Conservation (phyloP, 2,113 vertebrate genomes). For the Oenanthe oenanthe region DNA sequence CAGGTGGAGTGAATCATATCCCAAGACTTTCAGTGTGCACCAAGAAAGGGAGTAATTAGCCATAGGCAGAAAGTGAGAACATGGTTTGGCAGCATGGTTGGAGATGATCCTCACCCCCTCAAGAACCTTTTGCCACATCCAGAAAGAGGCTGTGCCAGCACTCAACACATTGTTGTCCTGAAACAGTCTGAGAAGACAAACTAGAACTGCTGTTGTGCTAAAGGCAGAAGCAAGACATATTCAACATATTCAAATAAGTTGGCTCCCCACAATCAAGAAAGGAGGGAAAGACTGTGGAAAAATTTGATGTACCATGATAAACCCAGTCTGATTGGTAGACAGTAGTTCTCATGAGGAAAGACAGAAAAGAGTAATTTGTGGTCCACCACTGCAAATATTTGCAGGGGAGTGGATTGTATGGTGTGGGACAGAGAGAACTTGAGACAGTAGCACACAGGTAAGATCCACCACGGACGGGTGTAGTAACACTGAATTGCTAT, state of each 20-base stretch:
- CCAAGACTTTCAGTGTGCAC: neutral
- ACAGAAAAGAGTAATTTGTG: neutral
- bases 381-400: neutral
- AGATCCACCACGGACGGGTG: rapidly evolving
- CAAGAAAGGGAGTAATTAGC: neutral
- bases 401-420: neutral
- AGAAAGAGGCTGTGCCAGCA: neutral
- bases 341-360: neutral
- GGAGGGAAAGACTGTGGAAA: neutral
- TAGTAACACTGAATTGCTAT: neutral
- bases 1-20: neutral
- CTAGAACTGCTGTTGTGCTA: neutral
- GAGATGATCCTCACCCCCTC: neutral
- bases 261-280: neutral
- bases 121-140: neutral
- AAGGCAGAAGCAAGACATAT: neutral
- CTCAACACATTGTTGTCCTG: neutral
- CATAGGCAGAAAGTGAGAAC: neutral
- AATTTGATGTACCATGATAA: neutral
- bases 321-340: rapidly evolving
- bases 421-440: neutral
- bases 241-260: neutral
- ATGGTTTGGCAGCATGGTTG: neutral
- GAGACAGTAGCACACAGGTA: neutral
- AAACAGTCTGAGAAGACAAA: neutral